Base-by-base conservation (phyloP, 2,888 invertebrate genomes). In the Buathra laborator region DNA sequence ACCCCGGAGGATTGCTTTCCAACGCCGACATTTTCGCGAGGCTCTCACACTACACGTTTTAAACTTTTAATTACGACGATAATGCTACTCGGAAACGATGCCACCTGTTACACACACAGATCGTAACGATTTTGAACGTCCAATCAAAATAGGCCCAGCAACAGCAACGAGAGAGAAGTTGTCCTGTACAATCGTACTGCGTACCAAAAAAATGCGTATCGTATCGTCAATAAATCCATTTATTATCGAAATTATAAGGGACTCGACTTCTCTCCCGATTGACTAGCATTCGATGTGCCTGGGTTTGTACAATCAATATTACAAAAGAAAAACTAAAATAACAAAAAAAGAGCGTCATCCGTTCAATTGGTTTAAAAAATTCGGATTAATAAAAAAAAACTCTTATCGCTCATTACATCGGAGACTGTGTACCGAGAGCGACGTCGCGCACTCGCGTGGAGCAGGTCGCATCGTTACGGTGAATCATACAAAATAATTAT, bases 81-180 rank as follows among this genome's bases (percentile, higher is more conserved):
- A 89, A 90, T 89, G 89, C 88, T 90, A 88, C 87, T 87, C 81
- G 83, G 84, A 53, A 88, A 89, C 89, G 85, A 88, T 89, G 89
- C 89, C 86, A 88, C 89, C 87, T 88, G 90, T 89, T 90, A 87
- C 86, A 80, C 81, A 9, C 66, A 46, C 59, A 48, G n/a, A 75
- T 70, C 70, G 48, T 32, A 43, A 24, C 62, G 62, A 62, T 62
- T n/a, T 14, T 7, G n/a, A 62, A 12, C 24, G 44, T 59, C 24
- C 24, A 29, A 19, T 48, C 53, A 64, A 59, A 37, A 9, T 79
- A 85, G 83, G 81, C 85, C 83, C 86, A 78, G 79, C 46, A 82
- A 81, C 79, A 85, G 81, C 78, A 82, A 85, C 79, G 66, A 79
- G 82, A 75, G 85, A 79, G 85, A 85, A 24, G 79, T 51, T 29